Conservation (phyloP, 2,113 vertebrate genomes). For the Pterocles gutturalis region DNA sequence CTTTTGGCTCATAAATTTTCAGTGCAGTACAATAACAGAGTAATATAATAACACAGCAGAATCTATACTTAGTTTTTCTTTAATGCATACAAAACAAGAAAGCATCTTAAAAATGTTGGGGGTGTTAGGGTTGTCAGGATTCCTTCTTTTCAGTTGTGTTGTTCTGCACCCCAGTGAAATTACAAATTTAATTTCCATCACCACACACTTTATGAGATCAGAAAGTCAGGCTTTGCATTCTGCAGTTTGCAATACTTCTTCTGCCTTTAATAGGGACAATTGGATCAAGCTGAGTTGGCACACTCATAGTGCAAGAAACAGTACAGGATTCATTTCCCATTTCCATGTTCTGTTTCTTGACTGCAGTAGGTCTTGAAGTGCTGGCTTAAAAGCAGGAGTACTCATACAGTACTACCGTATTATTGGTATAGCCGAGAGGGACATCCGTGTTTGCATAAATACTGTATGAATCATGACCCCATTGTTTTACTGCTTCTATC, state of each 20-base stretch:
- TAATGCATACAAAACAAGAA: not conserved
- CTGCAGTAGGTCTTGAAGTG: not conserved
- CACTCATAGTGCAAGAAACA: not conserved
- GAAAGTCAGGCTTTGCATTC: not conserved
- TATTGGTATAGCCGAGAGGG: not conserved
- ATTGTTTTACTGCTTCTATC: not conserved
- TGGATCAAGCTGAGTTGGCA: not conserved
- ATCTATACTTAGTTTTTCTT: not conserved
- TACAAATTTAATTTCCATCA: not conserved
- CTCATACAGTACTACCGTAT: not conserved
- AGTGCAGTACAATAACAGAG: not conserved
- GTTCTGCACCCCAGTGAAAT: not conserved
- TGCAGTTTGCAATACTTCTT: not conserved
- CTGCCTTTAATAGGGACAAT: not conserved
- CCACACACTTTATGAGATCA: not conserved
- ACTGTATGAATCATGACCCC: not conserved
- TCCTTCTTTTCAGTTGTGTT: not conserved
- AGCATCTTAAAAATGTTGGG: not conserved
- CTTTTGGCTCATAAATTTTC: not conserved
- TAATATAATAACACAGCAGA: not conserved
- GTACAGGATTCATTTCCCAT: not conserved
- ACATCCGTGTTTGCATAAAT: not conserved
- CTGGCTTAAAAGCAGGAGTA: not conserved
- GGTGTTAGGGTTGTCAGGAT: rapidly evolving
- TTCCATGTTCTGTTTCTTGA: not conserved